Base-by-base conservation (phyloP, 2,888 invertebrate genomes). In the Drosophila pseudotalamancana region DNA sequence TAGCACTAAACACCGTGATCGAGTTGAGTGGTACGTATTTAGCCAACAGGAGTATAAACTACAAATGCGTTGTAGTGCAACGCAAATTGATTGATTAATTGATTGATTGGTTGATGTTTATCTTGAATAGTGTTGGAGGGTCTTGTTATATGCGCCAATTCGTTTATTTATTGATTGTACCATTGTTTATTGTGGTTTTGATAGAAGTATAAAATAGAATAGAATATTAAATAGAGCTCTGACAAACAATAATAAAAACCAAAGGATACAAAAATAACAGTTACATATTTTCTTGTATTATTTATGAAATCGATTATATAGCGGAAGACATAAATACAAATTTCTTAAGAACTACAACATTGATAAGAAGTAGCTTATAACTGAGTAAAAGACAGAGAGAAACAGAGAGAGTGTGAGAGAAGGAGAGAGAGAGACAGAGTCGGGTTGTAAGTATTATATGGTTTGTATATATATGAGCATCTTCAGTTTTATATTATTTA, bases 341-440 rank as follows among this genome's bases (percentile, higher is more conserved):
- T 79, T 64, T 72, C 35, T 71, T 64, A 87, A 87, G 59, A 66
- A 64, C 85, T 87, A 87, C 85, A 84, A 87, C 85, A 87, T 65
- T 64, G 56, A 81, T 66, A 39, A 69, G 69, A 42, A 56, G 62
- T 66, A 59, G 46, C 72, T 68, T 73, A 62, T 71, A 71, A 75
- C 61, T 66, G 71, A 71, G 49, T 56, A 34, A 74, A 12, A 69
- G 16, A 63, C 34, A 50, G 18, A 61, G 45, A 72, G 31, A 60
- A 25, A 72, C 46, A 56, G 35, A 65, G 32, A 60, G 55, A 72
- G 31, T 67, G 43, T 55, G 19, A 68, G 57, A 59, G 48, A 64
- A 27, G 55, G 59, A 39, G 39, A 64, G 39, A 70, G 40, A 59
- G 29, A 67, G 55, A 62, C 29, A 72, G 35, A 56, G 60, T 53